Base-by-base conservation (phyloP, 2,888 invertebrate genomes). In the Ceramica pisi region DNA sequence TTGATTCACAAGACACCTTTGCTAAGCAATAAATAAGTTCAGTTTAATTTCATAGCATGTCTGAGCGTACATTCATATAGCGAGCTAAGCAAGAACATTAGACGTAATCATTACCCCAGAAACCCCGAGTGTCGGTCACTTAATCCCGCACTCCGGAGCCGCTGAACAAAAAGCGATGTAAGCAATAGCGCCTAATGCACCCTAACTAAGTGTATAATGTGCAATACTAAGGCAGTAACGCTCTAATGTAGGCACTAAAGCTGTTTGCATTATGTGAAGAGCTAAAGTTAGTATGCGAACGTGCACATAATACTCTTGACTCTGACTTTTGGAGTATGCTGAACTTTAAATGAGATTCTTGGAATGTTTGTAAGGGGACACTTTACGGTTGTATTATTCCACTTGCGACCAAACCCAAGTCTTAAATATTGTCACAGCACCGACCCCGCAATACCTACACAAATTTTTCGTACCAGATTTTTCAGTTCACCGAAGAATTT, bases 301-400 rank as follows among this genome's bases (percentile, higher is more conserved):
- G 84, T 88, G 88, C 89, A 86, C 85, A 88, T 90, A 89, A 90
- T 89, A 89, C 81, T 81, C 88, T 90, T 85, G 80, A 84, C 85
- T 87, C 82, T 86, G 90, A 90, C 90, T 91, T 89, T 90, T 80
- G 78, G 87, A 90, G 88, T 89, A 90, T 89, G 89, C 87, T 89
- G 86, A 92, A 92, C 90, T 91, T 92, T 92, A 92, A 92, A 92
- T 91, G 90, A 92, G 92, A 92, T 92, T 91, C 91, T 89, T 90
- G 85, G 87, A 89, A 92, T 91, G 91, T 91, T 91, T 90, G 90
- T 87, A 88, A 90, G 87, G 88, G 86, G 88, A 90, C 90, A 90
- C 88, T 90, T 90, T 89, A 89, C 80, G 83, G 87, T 87, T 87
- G 85, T 83, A 71, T 73, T 82, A 83, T 85, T 88, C 88, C 83